These are phyloP conservation scores for Epirrhoe tristata DNA, from an alignment of 2,888 invertebrate species.

Conservation along the genomic window DNA sequence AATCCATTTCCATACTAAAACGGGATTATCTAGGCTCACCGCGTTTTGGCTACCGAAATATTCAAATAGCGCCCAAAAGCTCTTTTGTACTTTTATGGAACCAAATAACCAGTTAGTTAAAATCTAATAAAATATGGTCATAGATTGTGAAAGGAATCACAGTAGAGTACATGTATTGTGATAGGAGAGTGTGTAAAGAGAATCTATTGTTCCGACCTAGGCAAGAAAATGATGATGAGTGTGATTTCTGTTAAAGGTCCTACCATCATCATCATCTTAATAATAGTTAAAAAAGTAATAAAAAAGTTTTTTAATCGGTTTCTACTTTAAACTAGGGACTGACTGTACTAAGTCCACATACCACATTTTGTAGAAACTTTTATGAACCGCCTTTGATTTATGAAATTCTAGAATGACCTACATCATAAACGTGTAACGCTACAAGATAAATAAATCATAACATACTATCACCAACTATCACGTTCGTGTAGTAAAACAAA, in stretches of 20 bases:
- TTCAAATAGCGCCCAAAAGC: conserved; percentile 5
- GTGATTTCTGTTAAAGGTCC: too few relatives aligned
- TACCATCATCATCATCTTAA: too few relatives aligned
- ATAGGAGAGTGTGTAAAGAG: too few relatives aligned
- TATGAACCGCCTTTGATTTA: conserved; percentile 12
- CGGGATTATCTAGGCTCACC: conserved; percentile 4
- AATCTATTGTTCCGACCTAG: too few relatives aligned
- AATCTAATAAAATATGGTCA: neutral
- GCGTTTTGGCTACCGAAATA: conserved; percentile 16
- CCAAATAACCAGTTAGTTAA: neutral
- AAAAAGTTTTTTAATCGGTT: too few relatives aligned
- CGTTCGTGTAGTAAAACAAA: conserved; percentile 36
- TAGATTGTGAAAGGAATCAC: too few relatives aligned
- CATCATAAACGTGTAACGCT: conserved; percentile 38
- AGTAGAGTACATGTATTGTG: too few relatives aligned
- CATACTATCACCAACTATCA: conserved; percentile 35
- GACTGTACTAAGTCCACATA: neutral
- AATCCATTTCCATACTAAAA: conserved; percentile 30
- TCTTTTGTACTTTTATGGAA: neutral
- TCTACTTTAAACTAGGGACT: too few relatives aligned
- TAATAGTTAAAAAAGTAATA: too few relatives aligned
- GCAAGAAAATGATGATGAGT: too few relatives aligned
- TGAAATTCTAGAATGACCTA: conserved; percentile 33
- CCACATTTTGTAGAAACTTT: conserved; percentile 1
- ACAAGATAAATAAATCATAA: conserved; percentile 37